These are phyloP conservation scores for Thera britannica DNA, from an alignment of 2,888 invertebrate species.

Conservation along the genomic window DNA sequence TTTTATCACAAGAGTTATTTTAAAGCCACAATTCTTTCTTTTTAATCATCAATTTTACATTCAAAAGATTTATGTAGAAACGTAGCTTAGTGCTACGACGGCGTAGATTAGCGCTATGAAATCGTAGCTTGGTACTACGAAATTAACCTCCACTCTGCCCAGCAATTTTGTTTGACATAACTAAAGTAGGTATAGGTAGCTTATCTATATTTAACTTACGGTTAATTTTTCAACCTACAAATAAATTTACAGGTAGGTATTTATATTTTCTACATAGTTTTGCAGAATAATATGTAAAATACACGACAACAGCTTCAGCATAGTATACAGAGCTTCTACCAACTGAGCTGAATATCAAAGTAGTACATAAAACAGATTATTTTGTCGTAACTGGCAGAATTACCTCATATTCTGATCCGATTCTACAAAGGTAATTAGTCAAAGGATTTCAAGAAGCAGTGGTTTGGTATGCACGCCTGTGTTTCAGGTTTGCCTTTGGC, in stretches of 20 bases:
- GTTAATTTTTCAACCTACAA: too few species aligned
- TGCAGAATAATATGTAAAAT: too few species aligned
- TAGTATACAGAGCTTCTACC: too few species aligned
- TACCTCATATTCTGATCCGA: constrained; percentile 5
- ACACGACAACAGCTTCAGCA: too few species aligned
- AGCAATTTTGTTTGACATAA: too few species aligned
- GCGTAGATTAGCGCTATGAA: constrained; percentile 8
- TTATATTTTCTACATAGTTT: too few species aligned
- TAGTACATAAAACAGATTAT: constrained; percentile 12
- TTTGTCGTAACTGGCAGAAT: constrained; percentile 10
- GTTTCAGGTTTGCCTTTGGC: neutral
- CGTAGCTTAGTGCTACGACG: constrained; percentile 9
- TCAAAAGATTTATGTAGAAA: constrained; percentile 9
- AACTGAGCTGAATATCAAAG: too few species aligned
- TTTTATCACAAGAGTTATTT: neutral
- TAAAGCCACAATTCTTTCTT: constrained; percentile 1
- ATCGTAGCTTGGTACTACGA: neutral
- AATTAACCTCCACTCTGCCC: neutral
- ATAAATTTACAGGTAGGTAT: too few species aligned
- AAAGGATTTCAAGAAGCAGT: constrained; percentile 20
- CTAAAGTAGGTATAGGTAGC: too few species aligned
- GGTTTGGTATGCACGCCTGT: constrained; percentile 8
- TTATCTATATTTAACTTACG: too few species aligned
- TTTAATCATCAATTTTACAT: neutral
- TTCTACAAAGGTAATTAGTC: constrained; percentile 27